Evolutionary conservation across 2,797 vertebrate genomes (phyloP), one percentile per base, ranked within the genome.

Genomic region (Novumbra hubbsi): DNA sequence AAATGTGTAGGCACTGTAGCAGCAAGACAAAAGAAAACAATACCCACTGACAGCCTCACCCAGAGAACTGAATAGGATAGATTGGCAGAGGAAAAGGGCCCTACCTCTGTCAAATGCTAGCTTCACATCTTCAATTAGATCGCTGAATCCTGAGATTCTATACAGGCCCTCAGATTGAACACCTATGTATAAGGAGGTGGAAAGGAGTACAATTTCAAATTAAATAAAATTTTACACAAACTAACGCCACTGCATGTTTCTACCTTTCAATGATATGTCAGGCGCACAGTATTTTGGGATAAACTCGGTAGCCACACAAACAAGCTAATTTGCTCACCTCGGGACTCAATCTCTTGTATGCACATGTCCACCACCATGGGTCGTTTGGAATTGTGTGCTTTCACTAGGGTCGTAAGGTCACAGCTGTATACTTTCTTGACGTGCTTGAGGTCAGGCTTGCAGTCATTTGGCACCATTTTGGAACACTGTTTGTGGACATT

Each of bases 361-460:
- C 98, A 99, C 98, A 99, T 99, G 89, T 99, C 98, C 21, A 99
- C 98, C 78, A 99, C 98, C 98, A 99, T 99, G 19, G 98, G 98
- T 78, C 98, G 92, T 88, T 98, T 99, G 6, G 95, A 92, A 89
- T 96, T 97, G 89, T 96, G 97, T 52, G 96, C 98, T 92, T 98
- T 99, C 77, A 99, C 98, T 68, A 99, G 94, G 0, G 98, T 99
- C 14, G 98, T 99, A 48, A 99, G 96, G 92, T 99, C 98, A 80
- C 98, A 99, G 92, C 98, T 99, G 92, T 99, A 99, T 73, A 99
- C 98, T 90, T 99, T 99, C 88, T 99, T 99, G 77, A 99, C 98
- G 4, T 99, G 98, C 81, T 98, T 97, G 90, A 99, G 93, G 93
- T 99, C 98, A 6, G 98, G 98, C 88, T 99, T 97, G 89, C 98